Evolutionary conservation across 2,797 vertebrate genomes (phyloP), one percentile per base, ranked within the genome.

Genomic region (Anguilla pacifica): DNA sequence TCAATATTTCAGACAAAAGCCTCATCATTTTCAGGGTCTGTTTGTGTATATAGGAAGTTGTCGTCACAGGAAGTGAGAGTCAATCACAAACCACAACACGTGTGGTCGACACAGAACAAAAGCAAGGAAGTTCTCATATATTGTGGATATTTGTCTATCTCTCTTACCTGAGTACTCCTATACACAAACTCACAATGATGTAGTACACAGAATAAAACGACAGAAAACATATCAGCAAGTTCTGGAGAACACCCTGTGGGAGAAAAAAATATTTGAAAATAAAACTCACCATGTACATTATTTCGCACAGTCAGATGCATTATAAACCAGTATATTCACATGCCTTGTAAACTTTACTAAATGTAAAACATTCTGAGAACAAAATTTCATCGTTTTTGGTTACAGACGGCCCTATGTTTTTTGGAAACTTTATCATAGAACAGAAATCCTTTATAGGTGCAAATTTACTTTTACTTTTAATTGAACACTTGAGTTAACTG

Each of bases 181-280:
- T 97, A 93, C 96, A 97, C 87, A 96, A 85, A 31, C 96, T 97
- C 85, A 98, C 96, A 70, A 91, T 93, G 46, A 96, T 91, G 39
- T 96, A 98, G 92, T 97, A 98, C 39, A 97, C 93, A 0, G 95
- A 93, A 91, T 97, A 98, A 94, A 98, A 98, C 89, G 96, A 95
- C 92, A 95, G 89, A 94, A 95, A 93, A 92, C 97, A 97, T 92
- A 97, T 93, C 88, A 97, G 86, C 92, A 97, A 92, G 87, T 97
- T 98, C 94, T 96, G 92, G 88, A 98, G 92, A 90, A 97, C 94
- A 31, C 95, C 95, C 97, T 97, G 93, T 3, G 10, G 84, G 82
- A 86, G 55, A 61, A 86, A 67, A 64, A 83, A 28, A 88, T n/a
- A 77, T 11, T 22, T 57, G 13, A 10, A 86, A 70, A 17, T n/a